These are phyloP conservation scores for Sycobia sp. DNA, from an alignment of 1,140 invertebrate genomes.

Conservation along the genomic window DNA sequence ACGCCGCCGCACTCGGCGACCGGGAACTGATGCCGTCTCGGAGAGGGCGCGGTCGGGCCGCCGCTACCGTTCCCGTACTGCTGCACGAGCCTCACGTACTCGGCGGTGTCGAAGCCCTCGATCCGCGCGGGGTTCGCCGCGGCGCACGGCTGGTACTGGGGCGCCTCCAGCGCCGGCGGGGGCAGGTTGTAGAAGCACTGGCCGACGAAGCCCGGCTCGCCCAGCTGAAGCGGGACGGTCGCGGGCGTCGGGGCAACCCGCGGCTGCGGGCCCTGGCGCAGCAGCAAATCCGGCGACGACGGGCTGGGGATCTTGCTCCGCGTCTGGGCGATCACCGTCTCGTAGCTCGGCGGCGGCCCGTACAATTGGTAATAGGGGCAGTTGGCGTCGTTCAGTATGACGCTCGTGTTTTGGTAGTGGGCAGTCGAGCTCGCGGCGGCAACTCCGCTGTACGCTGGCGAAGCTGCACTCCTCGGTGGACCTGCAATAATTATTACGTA, in stretches of 20 bases:
- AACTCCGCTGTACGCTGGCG: slow-evolving; percentile 41
- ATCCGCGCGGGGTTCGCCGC: background rate
- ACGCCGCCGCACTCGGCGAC: no score
- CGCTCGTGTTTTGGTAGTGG: slow-evolving; percentile 57
- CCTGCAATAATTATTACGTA: slow-evolving; percentile 17
- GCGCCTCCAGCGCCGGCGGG: background rate
- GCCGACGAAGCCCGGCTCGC: slow-evolving; percentile 3
- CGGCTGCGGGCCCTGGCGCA: no score
- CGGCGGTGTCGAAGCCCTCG: slow-evolving; percentile 9
- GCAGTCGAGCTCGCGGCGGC: slow-evolving; percentile 45
- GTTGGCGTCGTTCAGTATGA: slow-evolving; percentile 53
- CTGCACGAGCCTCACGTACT: slow-evolving; percentile 14
- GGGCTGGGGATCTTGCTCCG: slow-evolving; percentile 49
- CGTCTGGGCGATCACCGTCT: slow-evolving; percentile 59
- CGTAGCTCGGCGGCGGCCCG: slow-evolving; percentile 62
- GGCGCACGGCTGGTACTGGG: no score
- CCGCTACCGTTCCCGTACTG: background rate
- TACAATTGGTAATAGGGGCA: slow-evolving; percentile 61
- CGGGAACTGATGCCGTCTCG: no score
- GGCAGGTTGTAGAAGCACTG: slow-evolving; percentile 16
- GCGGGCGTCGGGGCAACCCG: no score
- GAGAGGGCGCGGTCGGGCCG: no score
- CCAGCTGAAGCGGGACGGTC: no score
- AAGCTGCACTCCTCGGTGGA: slow-evolving; percentile 38
- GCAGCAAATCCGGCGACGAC: slow-evolving; percentile 46